phyloP scores from a whole-genome alignment of 1,140 invertebrate species.

The Antheraea pernyi region DNA sequence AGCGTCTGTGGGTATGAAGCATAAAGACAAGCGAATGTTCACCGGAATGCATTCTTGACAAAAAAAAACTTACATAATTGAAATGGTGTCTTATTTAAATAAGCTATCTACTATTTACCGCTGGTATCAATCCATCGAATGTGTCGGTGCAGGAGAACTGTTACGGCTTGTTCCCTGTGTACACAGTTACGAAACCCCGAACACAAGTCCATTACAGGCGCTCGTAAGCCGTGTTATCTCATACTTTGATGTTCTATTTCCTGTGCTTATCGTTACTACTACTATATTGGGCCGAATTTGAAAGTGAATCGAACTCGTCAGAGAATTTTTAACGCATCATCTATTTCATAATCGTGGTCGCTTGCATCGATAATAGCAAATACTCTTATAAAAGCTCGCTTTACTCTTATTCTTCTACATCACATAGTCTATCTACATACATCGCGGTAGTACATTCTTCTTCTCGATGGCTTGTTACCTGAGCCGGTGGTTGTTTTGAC shows the following conservation, averaged over 20 bases:
- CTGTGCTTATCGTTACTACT: constrained; percentile 43
- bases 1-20: too few relatives aligned
- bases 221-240: constrained; percentile 33
- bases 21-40: too few relatives aligned
- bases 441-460: too few relatives aligned
- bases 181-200: constrained; percentile 18
- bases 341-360: background rate
- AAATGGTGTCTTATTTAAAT: background rate
- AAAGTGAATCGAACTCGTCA: background rate
- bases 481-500: too few relatives aligned
- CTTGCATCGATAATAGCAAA: background rate
- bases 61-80: background rate
- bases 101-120: background rate
- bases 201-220: constrained; percentile 23
- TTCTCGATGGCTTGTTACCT: too few relatives aligned
- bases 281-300: background rate
- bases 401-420: too few relatives aligned
- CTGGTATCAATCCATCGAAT: constrained; percentile 1
- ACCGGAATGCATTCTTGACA: background rate
- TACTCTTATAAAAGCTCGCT: too few relatives aligned
- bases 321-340: background rate
- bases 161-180: constrained; percentile 2
- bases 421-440: too few relatives aligned
- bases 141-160: background rate
- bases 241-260: constrained; percentile 70